Conservation (phyloP, 2,888 invertebrate species). For the Drosophila falleni region DNA sequence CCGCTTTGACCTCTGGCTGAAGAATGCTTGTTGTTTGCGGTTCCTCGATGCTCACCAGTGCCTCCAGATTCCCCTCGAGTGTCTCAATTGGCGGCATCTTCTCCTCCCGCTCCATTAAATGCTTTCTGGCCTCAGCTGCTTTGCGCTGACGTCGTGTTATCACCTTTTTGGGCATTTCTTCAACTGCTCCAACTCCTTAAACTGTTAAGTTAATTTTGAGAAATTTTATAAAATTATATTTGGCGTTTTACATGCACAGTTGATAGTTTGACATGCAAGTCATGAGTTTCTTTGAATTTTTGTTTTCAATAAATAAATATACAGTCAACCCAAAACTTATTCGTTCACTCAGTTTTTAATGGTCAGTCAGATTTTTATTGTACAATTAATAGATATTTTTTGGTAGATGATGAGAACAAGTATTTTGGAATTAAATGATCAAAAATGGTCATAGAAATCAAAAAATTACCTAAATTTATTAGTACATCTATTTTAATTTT, state of each 20-base stretch:
- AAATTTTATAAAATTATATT: no score
- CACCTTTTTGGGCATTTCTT: constrained; percentile 62
- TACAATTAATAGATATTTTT: no score
- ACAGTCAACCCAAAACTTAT: no score
- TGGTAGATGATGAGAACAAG: no score
- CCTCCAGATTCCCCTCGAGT: not conserved
- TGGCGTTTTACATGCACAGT: not conserved
- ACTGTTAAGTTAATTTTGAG: constrained; percentile 5
- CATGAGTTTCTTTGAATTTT: not conserved
- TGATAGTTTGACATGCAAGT: not conserved
- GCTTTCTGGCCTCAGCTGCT: constrained; percentile 40
- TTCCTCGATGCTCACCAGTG: not conserved
- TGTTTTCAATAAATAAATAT: not conserved
- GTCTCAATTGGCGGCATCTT: not conserved
- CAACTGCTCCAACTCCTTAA: not conserved
- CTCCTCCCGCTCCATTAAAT: not conserved
- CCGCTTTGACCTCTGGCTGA: not conserved
- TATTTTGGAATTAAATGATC: no score
- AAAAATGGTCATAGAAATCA: no score
- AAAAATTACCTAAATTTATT: no score
- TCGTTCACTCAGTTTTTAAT: no score
- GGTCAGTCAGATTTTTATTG: no score
- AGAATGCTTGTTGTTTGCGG: not conserved
- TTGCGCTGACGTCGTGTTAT: constrained; percentile 71
- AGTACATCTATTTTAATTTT: no score